Conservation (phyloP, 2,888 invertebrate genomes). For the Alloplasta piceator region DNA sequence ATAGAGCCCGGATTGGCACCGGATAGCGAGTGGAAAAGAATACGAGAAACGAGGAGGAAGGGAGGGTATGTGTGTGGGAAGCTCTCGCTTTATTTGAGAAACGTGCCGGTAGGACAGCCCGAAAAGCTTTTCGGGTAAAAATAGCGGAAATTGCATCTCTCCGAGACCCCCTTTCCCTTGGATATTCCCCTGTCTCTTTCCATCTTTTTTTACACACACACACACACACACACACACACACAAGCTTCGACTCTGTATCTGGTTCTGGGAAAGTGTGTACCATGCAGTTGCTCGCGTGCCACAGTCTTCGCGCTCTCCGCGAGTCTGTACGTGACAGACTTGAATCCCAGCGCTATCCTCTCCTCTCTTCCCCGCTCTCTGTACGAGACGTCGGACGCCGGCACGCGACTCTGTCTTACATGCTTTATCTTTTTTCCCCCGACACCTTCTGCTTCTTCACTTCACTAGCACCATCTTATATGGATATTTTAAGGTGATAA, state of each 20-base stretch:
- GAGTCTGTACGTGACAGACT: slow-evolving; percentile 81
- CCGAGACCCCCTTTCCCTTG: slow-evolving; percentile 48
- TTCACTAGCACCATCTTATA: slow-evolving; percentile 5
- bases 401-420: slow-evolving; percentile 61
- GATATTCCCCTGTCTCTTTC: slow-evolving; percentile 1
- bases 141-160: slow-evolving; percentile 83
- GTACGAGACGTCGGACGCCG: slow-evolving; percentile 41
- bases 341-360: slow-evolving; percentile 71
- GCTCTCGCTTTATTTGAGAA: slow-evolving; percentile 81
- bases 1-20: slow-evolving; percentile 42
- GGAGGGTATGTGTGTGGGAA: slow-evolving; percentile 44
- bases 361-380: slow-evolving; percentile 61
- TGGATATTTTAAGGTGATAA: slow-evolving; percentile 25
- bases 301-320: slow-evolving; percentile 63
- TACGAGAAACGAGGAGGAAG: slow-evolving; percentile 18
- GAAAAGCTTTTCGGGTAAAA: slow-evolving; percentile 82
- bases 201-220: slow-evolving; percentile 21
- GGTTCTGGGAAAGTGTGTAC: slow-evolving; percentile 66
- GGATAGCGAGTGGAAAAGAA: slow-evolving; percentile 27
- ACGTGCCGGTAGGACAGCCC: slow-evolving; percentile 80
- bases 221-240: slow-evolving; percentile 41
- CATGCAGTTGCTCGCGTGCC: slow-evolving; percentile 74
- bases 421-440: slow-evolving; percentile 51
- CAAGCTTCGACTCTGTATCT: slow-evolving; percentile 32
- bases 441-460: slow-evolving; percentile 40